phyloP scores from a whole-genome alignment of 2,888 invertebrate genomes.

The Tenthredo livida region DNA sequence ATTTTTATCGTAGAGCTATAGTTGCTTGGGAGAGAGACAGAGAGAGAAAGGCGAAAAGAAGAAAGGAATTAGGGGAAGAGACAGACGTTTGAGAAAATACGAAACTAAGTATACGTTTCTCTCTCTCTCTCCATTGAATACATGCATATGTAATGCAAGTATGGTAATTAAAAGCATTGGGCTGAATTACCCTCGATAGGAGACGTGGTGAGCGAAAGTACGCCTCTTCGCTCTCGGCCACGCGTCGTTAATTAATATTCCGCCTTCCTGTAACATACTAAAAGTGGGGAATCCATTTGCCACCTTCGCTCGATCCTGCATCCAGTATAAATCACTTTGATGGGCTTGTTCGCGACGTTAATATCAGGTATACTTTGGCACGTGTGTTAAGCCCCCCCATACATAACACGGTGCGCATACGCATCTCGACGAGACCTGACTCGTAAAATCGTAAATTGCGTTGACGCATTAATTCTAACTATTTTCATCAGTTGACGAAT shows the following conservation, averaged over 20 bases:
- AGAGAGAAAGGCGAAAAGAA: neutral
- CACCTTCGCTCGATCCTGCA: conserved; percentile 46
- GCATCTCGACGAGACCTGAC: conserved; percentile 17
- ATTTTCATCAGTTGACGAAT: conserved; percentile 13
- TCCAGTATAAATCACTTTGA: conserved; percentile 46
- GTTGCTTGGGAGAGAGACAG: neutral
- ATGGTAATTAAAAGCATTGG: conserved; percentile 45
- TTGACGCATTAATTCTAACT: conserved; percentile 21
- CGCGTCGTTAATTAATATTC: conserved; percentile 50
- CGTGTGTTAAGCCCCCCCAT: conserved; percentile 26
- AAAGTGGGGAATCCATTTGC: conserved; percentile 48
- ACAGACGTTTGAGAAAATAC: neutral
- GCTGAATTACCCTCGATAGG: conserved; percentile 47
- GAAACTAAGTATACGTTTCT: neutral
- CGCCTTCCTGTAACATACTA: conserved; percentile 46
- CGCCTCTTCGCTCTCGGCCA: conserved; percentile 36
- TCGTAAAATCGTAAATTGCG: conserved; percentile 36
- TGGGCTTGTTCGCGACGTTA: conserved; percentile 50
- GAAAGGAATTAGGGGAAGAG: neutral
- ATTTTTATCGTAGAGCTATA: neutral
- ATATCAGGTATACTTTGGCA: conserved; percentile 38
- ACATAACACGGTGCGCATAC: neutral
- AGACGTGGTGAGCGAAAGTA: conserved; percentile 32
- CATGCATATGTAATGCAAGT: conserved; percentile 42
- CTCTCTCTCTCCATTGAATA: conserved; percentile 20